These are phyloP conservation scores for Icerya purchasi DNA, from an alignment of 2,888 invertebrate species.

Conservation along the genomic window DNA sequence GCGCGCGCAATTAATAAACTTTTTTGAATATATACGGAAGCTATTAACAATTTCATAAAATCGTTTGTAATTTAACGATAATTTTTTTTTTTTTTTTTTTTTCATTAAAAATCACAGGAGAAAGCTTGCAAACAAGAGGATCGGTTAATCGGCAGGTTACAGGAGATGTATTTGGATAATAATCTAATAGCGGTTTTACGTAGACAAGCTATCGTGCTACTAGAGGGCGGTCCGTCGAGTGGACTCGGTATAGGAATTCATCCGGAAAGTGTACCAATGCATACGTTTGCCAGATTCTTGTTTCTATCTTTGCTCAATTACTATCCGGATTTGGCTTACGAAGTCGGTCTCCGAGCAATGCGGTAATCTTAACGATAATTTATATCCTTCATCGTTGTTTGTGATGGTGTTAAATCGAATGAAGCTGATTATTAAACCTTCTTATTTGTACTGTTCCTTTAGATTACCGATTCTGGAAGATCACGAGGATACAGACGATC, in stretches of 20 bases:
- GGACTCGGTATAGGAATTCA: slow-evolving; percentile 53
- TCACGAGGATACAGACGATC: slow-evolving; percentile 40
- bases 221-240: slow-evolving; percentile 56
- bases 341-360: slow-evolving; percentile 57
- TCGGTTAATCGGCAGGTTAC: slow-evolving; percentile 47
- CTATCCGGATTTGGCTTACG: slow-evolving; percentile 57
- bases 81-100: too few relatives aligned
- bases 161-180: slow-evolving; percentile 53
- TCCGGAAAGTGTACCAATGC: slow-evolving; percentile 62
- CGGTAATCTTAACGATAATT: slow-evolving; percentile 27
- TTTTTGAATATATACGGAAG: too few relatives aligned
- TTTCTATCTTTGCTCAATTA: slow-evolving; percentile 52
- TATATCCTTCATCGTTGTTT: too few relatives aligned
- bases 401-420: too few relatives aligned
- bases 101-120: slow-evolving; percentile 26
- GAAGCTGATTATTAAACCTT: too few relatives aligned
- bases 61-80: too few relatives aligned
- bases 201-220: slow-evolving; percentile 41
- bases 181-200: slow-evolving; percentile 43
- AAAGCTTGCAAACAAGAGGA: slow-evolving; percentile 54
- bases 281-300: slow-evolving; percentile 58
- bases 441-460: too few relatives aligned
- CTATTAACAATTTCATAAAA: too few relatives aligned
- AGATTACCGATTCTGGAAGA: slow-evolving; percentile 54
- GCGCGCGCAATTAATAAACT: too few relatives aligned